These are phyloP conservation scores for Hippocampus abdominalis DNA, from an alignment of 2,113 vertebrate genomes.

Conservation along the genomic window DNA sequence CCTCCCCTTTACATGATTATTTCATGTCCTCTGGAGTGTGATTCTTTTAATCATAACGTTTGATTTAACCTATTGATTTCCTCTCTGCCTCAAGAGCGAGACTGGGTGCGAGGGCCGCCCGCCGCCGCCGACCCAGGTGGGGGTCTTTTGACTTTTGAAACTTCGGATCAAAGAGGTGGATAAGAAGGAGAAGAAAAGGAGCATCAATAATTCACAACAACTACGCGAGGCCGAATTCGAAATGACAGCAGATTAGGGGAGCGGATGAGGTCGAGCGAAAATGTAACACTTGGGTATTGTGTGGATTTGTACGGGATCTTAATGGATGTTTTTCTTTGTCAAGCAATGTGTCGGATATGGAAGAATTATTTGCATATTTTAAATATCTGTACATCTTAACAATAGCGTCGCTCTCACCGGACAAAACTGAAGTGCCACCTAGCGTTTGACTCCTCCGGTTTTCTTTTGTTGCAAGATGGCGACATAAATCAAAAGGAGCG, in stretches of 20 bases:
- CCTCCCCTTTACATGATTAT: conserved; percentile 53
- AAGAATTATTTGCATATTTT: too few relatives aligned
- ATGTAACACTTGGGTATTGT: not conserved
- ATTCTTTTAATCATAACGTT: conserved; percentile 66
- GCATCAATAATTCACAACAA: conserved; percentile 33
- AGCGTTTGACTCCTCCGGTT: conserved; percentile 22
- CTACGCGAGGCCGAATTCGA: conserved; percentile 3
- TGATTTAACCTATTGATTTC: conserved; percentile 73
- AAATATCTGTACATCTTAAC: not conserved
- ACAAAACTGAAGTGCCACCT: conserved; percentile 5
- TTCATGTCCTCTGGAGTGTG: conserved; percentile 56
- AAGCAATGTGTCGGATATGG: too few relatives aligned
- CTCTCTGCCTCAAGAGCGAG: conserved; percentile 12
- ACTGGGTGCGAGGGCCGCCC: conserved; percentile 4
- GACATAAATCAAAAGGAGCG: conserved; percentile 22
- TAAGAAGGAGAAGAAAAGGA: conserved; percentile 12
- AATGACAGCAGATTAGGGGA: conserved; percentile 11
- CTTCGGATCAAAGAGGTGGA: conserved; percentile 43
- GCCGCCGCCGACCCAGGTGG: conserved; percentile 6
- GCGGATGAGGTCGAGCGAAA: conserved; percentile 2
- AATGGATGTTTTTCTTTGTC: not conserved
- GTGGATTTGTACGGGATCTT: not conserved
- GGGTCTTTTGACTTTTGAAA: conserved; percentile 15
- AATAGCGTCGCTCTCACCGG: too few relatives aligned
- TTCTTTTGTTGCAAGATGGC: conserved; percentile 26